Evolutionary conservation across 2,113 vertebrate species (phyloP).

Genomic region (Micromys minutus): DNA sequence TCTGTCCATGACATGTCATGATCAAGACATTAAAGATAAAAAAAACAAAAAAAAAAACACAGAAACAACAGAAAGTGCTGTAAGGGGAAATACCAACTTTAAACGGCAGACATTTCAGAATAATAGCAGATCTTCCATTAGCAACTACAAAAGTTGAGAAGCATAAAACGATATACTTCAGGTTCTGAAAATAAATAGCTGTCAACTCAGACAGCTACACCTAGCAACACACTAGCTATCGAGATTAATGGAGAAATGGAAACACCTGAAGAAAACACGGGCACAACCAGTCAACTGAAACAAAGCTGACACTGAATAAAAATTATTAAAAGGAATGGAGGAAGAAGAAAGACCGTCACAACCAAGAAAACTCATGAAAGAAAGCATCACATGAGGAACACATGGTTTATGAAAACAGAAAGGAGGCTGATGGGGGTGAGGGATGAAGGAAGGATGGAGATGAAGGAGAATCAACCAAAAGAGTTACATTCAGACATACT

Average conservation of each 20-base stretch:
- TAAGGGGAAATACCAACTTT: neutral
- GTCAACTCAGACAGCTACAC: neutral
- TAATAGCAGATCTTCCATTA: neutral
- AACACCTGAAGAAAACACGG: neutral
- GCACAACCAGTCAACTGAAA: too few species aligned
- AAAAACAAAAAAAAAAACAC: neutral
- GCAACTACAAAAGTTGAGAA: neutral
- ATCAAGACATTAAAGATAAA: neutral
- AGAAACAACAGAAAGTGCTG: neutral
- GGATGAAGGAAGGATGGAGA: neutral
- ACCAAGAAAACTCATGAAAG: neutral
- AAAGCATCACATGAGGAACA: neutral
- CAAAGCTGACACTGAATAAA: neutral
- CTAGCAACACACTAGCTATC: neutral
- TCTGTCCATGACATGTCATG: neutral
- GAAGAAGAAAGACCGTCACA: neutral
- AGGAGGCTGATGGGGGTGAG: neutral
- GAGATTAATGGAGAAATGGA: neutral
- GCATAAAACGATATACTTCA: neutral
- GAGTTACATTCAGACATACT: neutral
- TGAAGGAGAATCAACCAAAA: neutral
- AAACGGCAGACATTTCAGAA: neutral
- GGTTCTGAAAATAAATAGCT: neutral
- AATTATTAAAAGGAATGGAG: neutral
- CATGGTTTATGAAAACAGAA: neutral